A percentile compares a stretch with the other conserved stretches of the same genome.
These are phyloP conservation scores for Nephrotoma appendiculata DNA, from an alignment of 2,888 invertebrate genomes.

Conservation along the genomic window DNA sequence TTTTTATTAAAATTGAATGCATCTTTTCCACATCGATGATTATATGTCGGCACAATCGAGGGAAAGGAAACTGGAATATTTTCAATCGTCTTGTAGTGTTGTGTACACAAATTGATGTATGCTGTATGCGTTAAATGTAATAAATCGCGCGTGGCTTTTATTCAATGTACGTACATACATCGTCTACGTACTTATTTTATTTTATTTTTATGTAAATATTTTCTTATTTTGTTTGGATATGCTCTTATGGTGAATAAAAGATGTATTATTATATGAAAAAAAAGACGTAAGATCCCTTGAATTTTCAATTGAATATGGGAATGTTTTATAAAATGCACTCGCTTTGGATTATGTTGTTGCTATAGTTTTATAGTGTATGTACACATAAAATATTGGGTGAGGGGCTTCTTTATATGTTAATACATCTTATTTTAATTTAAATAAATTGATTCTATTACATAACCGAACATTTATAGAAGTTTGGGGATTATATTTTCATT, in stretches of 20 bases:
- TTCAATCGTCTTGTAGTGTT: not conserved
- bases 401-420: not conserved
- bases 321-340: not conserved
- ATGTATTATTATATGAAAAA: not conserved
- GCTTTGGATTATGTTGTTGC: not conserved
- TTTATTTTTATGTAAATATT: not conserved
- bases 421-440: not conserved
- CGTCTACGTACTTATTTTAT: not conserved
- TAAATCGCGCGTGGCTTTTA: not conserved
- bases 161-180: not conserved
- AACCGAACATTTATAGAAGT: not conserved
- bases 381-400: not conserved
- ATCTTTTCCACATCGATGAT: not conserved
- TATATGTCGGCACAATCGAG: not conserved
- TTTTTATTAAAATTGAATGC: not conserved
- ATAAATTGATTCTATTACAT: not conserved
- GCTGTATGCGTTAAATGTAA: not conserved
- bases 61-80: not conserved
- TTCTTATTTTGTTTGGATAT: not conserved
- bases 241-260: not conserved
- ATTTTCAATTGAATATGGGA: not conserved
- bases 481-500: not conserved
- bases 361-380: not conserved
- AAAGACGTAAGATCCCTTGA: not conserved
- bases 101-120: not conserved